Conservation (phyloP, 2,888 invertebrate genomes). For the Hecatera dysodea region DNA sequence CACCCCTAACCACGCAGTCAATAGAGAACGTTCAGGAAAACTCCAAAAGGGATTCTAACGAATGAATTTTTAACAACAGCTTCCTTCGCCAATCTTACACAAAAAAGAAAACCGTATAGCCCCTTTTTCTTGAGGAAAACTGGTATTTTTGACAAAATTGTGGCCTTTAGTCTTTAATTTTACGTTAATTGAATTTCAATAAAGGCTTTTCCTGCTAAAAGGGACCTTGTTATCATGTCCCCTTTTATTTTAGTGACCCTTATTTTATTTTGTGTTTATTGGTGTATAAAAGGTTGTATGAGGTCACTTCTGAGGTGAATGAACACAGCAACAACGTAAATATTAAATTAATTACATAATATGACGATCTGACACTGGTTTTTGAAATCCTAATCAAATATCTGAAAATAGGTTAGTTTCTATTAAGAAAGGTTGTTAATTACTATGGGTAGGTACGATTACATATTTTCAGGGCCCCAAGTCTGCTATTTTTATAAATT, state of each 20-base stretch:
- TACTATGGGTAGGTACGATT: too few species aligned
- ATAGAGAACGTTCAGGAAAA: not conserved
- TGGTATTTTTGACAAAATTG: constrained; percentile 26
- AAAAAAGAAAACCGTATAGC: constrained; percentile 15
- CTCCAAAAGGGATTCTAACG: constrained; percentile 6
- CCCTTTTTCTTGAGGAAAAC: constrained; percentile 11
- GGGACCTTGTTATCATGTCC: not conserved
- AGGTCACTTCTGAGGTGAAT: not conserved
- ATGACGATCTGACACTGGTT: not conserved
- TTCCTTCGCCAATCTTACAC: not conserved
- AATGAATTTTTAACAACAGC: constrained; percentile 19
- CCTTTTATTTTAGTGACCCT: not conserved
- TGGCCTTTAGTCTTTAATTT: constrained; percentile 41
- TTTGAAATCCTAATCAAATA: not conserved
- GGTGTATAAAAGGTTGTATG: too few species aligned
- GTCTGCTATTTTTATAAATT: too few species aligned
- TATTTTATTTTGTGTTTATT: not conserved
- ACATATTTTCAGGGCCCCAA: too few species aligned
- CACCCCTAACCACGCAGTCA: constrained; percentile 14
- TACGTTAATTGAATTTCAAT: constrained; percentile 47
- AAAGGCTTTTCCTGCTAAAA: constrained; percentile 1
- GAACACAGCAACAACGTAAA: not conserved
- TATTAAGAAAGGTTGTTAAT: too few species aligned
- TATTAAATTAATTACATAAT: too few species aligned
- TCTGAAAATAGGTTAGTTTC: not conserved